Base-by-base conservation (phyloP, 2,113 vertebrate genomes). In the Jacana jacana region DNA sequence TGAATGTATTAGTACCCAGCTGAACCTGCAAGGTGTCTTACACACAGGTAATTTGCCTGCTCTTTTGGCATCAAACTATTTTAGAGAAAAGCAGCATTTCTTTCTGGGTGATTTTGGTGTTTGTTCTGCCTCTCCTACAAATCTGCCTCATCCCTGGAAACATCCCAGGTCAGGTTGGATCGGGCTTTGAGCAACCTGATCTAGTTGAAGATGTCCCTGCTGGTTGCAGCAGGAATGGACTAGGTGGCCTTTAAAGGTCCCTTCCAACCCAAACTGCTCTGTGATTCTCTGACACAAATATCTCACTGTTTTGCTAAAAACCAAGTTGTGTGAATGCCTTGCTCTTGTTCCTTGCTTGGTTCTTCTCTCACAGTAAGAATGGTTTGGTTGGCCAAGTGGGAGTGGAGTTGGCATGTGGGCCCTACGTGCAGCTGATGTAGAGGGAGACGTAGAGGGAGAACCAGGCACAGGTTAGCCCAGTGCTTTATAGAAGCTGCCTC, bases 291-390 rank as follows among this genome's bases (percentile, higher is more conserved):
- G 33, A 35, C 37, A 65, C 14, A 72, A 60, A 48, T 60, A 58
- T 11, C 5, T 23, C 42, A 16, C 4, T 35, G 71, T 79, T 81
- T 51, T 72, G 42, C 70, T 75, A 46, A 17, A 10, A 46, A 42
- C 16, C 8, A n/a, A 27, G 20, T 13, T 64, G 35, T 46, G 17
- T 1, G 3, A 69, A 27, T 2, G 3, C 37, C 37, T 60, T 70
- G 6, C 35, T 68, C 0, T 0, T 44, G 33, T 64, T 51, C 52
- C 54, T 72, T 33, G 13, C 35, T 35, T 0, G 0, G 33, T 57
- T 80, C 18, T 15, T 42, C 7, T 49, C 25, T 52, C 25, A 5
- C 15, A 14, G 31, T 52, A 58, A 35, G 44, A 65, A 31, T 2
- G 0, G 2, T 39, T 30, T 40, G 23, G 68, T 11, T 42, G 63